Evolutionary conservation across 92 coral and sea anemone species (phyloP), one percentile per base, ranked within the genome.

Genomic region (Umimayanthus chanpuru): DNA sequence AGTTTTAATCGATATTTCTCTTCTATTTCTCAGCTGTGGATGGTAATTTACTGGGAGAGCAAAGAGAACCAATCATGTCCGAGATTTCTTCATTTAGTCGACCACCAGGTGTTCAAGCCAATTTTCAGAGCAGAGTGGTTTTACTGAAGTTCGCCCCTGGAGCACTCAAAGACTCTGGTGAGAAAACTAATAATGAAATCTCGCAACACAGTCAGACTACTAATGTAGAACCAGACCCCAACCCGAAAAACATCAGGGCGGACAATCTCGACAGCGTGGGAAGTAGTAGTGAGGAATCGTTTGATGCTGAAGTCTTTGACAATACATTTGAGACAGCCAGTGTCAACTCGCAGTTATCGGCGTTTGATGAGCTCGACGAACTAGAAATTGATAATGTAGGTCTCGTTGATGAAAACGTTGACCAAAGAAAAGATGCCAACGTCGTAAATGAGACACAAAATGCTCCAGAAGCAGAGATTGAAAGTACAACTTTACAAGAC

Each of bases 341-440:
- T 65, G 78, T 83, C 40, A 83, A 83, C 38, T 83, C 87, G 25
- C 87, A 83, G 25, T 83, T 83, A 73, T 83, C 87, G n/a, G 87
- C 87, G 9, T 50, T 83, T 32, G 87, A 83, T 20, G 79, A 83
- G 16, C 11, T 83, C 11, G 87, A 83, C 3, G 87, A 83, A 70
- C n/a, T 83, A 5, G 87, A 83, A 70, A 58, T 36, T 29, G 85
- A 81, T 14, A 21, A n/a, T 29, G 56, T 65, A 32, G 12, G 20
- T 50, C 79, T 26, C 11, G 0, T 3, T 70, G 67, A 41, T 16
- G 78, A 67, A 26, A 44, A 43, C 25, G 14, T 25, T 26, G 25
- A 68, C 78, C 77, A 70, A 8, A 47, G 49, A 70, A 71, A 68
- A 68, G 78, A 71, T 18, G 25, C 16, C 16, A 30, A 29, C 43